Base-by-base conservation (phyloP, 2,113 vertebrate genomes). In the Paratilapia polleni region DNA sequence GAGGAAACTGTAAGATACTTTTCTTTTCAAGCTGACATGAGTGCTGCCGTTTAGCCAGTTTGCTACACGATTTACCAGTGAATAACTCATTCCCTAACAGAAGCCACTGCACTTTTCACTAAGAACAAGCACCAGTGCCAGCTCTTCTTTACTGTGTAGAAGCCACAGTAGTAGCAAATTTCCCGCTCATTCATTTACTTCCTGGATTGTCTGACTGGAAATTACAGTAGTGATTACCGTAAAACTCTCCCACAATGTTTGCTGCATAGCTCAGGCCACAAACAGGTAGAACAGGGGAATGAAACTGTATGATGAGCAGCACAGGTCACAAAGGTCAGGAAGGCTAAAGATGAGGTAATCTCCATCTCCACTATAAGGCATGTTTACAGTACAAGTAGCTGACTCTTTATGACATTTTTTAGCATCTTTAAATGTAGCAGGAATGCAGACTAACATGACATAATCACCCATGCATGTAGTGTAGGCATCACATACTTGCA, bases 281-380 rank as follows among this genome's bases (percentile, higher is more conserved):
- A 19, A 58, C 73, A 31, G 24, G 43, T 70, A 63, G 74, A 49
- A 1, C 56, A 36, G 31, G 43, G 78, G 56, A 36, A 47, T 58
- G 77, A 70, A 6, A 14, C 85, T 47, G 52, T 47, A 56, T 10
- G 61, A 77, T 61, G 75, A 83, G 68, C 83, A 91, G 68, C 83
- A 91, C 84, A 87, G 91, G 84, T 84, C 19, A n/a, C 31, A 83
- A 74, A 88, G 90, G 77, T 92, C 86, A 85, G 62, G 84, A 91
- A 88, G 89, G 88, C 68, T 84, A 90, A 80, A 78, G 68, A 60
- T 61, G 84, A 92, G 87, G 88, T 89, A 54, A 84, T 89, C 87
- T 79, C 86, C 31, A 17, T 74, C 78, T 84, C 66, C 76, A 26
- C 41, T 82, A 77, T 90, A 91, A 94, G 93, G 90, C 89, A 85